Percentiles rank a stretch among this genome's conserved stretches.
Conservation (phyloP, 2,888 invertebrate species). For the Sepiola atlantica region DNA sequence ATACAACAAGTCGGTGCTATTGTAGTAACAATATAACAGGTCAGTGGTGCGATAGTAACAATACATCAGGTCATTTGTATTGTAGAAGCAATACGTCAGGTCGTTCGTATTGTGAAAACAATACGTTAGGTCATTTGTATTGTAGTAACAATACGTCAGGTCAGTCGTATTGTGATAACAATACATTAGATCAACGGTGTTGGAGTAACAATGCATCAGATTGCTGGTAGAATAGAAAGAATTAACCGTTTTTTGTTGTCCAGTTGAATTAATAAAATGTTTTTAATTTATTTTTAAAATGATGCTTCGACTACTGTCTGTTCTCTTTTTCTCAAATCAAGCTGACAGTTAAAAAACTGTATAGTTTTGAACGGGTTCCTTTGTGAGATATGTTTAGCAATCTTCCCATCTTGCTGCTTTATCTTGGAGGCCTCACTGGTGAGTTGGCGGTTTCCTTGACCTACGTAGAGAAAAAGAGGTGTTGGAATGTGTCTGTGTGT, state of each 20-base stretch:
- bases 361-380: slow-evolving; percentile 13
- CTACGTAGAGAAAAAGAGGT: slow-evolving; percentile 32
- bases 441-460: slow-evolving; percentile 8
- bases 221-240: slow-evolving; percentile 32
- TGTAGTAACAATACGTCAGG: slow-evolving; percentile 32
- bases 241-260: background rate
- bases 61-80: slow-evolving; percentile 1
- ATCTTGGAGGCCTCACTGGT: slow-evolving; percentile 32
- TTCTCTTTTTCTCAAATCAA: slow-evolving; percentile 23
- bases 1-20: slow-evolving; percentile 1
- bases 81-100: slow-evolving; percentile 21
- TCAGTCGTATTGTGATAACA: slow-evolving; percentile 13
- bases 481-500: slow-evolving; percentile 32
- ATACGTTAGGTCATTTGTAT: slow-evolving; percentile 10
- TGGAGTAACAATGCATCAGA: slow-evolving; percentile 22
- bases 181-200: slow-evolving; percentile 32
- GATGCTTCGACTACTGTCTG: slow-evolving; percentile 22
- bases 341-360: background rate
- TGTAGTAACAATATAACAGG: slow-evolving; percentile 32
- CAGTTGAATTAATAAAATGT: slow-evolving; percentile 4
- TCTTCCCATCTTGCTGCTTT: slow-evolving; percentile 9
- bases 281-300: slow-evolving; percentile 20
- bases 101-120: slow-evolving; percentile 32
- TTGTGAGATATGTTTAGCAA: slow-evolving; percentile 32
- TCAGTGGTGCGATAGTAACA: slow-evolving; percentile 32